Base-by-base conservation (phyloP, 2,797 vertebrate genomes). In the Typhlichthys eigenmanni region DNA sequence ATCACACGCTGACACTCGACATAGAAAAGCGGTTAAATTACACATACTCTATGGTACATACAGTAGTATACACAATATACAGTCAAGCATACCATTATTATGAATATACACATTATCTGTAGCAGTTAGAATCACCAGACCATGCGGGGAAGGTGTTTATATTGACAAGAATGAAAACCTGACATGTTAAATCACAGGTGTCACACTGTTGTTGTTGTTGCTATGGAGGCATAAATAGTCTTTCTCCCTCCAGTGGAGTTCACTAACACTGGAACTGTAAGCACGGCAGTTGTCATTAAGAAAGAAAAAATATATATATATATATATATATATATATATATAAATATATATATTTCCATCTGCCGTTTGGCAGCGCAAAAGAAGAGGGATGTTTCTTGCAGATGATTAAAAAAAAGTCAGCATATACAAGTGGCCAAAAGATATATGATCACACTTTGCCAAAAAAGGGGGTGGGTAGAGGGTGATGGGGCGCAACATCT, bases 361-460 rank as follows among this genome's bases (percentile, higher is more conserved):
- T 12, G 10, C 13, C 32, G 16, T 17, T 24, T 69, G 66, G 54
- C 54, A 65, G 24, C 38, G 12, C 29, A 62, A 66, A 58, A 46
- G 51, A 53, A 62, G 32, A 66, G 46, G 48, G 16, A 48, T 57
- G 51, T 47, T 47, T 47, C 38, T 60, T 46, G 62, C 51, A 16
- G 62, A 68, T 66, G 67, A 81, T 72, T 66, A 67, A 60, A 38
- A 16, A 56, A 78, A 72, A 72, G 80, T 74, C 67, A 53, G 64
- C 5, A 5, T 65, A 76, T 66, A 71, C 57, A 60, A 62, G 71
- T 13, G 66, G 47, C 54, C 59, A 66, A 60, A 65, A 57, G 55
- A 58, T 61, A 55, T 72, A 64, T 85, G 81, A 88, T 83, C 73
- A 78, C 69, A 66, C 51, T 82, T 78, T 81, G 77, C 60, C 48